These are phyloP conservation scores for Chrysolina haemoptera DNA, from an alignment of 2,888 invertebrate species.

Conservation along the genomic window DNA sequence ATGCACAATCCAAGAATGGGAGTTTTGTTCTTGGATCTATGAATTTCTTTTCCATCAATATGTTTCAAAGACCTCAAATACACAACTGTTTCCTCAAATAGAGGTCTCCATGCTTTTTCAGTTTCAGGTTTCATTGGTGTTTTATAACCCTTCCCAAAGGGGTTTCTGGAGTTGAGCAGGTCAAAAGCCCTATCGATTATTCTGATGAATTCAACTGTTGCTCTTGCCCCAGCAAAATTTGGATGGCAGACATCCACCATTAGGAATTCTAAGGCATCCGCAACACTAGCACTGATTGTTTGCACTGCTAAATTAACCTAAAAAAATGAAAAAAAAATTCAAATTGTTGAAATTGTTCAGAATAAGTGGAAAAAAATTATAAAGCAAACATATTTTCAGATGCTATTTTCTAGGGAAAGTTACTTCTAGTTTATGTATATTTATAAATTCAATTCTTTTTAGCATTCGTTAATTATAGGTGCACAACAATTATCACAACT, in stretches of 20 bases:
- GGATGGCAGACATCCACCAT: conserved; percentile 30
- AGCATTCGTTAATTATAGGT: background rate
- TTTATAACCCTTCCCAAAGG: conserved; percentile 24
- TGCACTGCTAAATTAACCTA: conserved; percentile 48
- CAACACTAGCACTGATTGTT: conserved; percentile 44
- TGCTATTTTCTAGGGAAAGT: background rate
- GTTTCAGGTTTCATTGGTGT: conserved; percentile 7
- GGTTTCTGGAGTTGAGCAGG: conserved; percentile 41
- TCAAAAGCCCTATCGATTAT: conserved; percentile 41
- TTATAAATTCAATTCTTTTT: background rate
- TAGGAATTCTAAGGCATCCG: conserved; percentile 45
- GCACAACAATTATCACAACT: background rate
- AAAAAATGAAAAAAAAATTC: conserved; percentile 32
- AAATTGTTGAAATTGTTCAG: background rate
- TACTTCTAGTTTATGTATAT: background rate
- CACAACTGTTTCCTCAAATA: conserved; percentile 23
- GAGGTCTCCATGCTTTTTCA: conserved; percentile 34
- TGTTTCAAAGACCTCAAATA: conserved; percentile 32
- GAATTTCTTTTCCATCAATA: background rate
- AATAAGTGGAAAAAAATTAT: background rate
- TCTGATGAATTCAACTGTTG: conserved; percentile 41
- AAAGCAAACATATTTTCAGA: background rate
- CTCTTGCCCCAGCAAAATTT: conserved; percentile 35
- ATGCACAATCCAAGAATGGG: conserved; percentile 28
- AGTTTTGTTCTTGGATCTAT: conserved; percentile 15